Conservation (phyloP, 2,888 invertebrate species). For the Dicranocentrus wangi region DNA sequence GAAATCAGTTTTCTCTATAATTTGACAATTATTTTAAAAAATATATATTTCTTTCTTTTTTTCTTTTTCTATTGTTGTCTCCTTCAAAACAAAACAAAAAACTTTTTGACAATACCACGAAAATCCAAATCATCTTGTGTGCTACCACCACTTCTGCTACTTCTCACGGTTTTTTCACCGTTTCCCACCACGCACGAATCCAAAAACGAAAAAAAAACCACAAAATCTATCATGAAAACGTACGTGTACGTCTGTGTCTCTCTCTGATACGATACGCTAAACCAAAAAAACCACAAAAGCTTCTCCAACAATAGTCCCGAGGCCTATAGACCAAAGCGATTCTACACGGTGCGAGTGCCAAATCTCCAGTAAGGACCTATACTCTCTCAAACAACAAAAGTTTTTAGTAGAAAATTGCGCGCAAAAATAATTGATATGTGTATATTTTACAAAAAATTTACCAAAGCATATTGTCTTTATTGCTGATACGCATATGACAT, state of each 20-base stretch:
- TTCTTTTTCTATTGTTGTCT: constrained; percentile 34
- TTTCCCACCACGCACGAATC: constrained; percentile 49
- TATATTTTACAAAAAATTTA: background rate
- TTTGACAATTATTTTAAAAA: constrained; percentile 35
- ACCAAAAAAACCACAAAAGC: constrained; percentile 31
- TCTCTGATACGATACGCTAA: constrained; percentile 5
- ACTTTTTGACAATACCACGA: constrained; percentile 3
- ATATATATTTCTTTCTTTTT: constrained; percentile 34
- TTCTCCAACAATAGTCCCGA: constrained; percentile 56
- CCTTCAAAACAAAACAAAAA: constrained; percentile 45
- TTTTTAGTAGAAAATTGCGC: constrained; percentile 41
- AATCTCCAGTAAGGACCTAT: constrained; percentile 72
- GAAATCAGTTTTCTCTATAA: constrained; percentile 29
- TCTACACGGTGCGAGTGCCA: constrained; percentile 72
- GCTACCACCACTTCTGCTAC: constrained; percentile 52
- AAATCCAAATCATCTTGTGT: constrained; percentile 49
- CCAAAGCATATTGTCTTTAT: constrained; percentile 8
- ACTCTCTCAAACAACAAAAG: constrained; percentile 44
- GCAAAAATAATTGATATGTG: background rate
- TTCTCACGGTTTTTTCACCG: constrained; percentile 57
- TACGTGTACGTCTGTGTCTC: constrained; percentile 14
- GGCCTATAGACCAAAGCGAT: constrained; percentile 63
- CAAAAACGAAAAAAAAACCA: constrained; percentile 25
- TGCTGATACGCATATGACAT: constrained; percentile 20
- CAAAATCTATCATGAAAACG: constrained; percentile 36